A percentile compares a stretch with the other conserved stretches of the same genome.
Evolutionary conservation across 2,888 invertebrate genomes (phyloP).

Genomic region (Dasysyrphus albostriatus): DNA sequence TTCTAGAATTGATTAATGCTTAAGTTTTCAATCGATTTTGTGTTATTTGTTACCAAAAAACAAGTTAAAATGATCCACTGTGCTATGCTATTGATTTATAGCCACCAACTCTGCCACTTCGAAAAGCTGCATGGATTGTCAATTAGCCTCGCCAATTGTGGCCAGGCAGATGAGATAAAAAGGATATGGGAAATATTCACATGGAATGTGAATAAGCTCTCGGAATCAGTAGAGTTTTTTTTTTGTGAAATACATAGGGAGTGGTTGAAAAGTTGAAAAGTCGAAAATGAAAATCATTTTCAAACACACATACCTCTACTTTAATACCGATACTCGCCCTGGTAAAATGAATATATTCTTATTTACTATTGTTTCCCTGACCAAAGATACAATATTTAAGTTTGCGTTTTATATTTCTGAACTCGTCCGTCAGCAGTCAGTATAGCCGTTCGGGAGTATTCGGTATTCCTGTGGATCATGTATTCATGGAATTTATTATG

Average conservation of each 20-base stretch:
- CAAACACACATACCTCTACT: neutral
- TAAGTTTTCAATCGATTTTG: no score
- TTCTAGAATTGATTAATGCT: no score
- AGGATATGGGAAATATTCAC: constrained; percentile 38
- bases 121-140: constrained; percentile 31
- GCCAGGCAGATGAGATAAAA: constrained; percentile 34
- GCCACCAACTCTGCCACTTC: neutral
- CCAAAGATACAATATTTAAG: neutral
- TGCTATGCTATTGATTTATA: neutral
- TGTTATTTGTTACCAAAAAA: no score
- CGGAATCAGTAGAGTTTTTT: neutral
- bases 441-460: neutral
- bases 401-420: neutral
- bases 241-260: neutral
- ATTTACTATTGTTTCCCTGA: neutral
- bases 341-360: neutral
- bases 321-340: neutral
- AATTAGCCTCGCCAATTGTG: constrained; percentile 44
- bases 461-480: constrained; percentile 25
- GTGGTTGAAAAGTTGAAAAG: neutral
- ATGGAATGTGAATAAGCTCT: constrained; percentile 36
- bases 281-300: neutral
- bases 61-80: neutral
- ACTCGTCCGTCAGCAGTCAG: neutral
- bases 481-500: constrained; percentile 69